Conservation (phyloP, 1,140 invertebrate genomes). For the Triops cancriformis region DNA sequence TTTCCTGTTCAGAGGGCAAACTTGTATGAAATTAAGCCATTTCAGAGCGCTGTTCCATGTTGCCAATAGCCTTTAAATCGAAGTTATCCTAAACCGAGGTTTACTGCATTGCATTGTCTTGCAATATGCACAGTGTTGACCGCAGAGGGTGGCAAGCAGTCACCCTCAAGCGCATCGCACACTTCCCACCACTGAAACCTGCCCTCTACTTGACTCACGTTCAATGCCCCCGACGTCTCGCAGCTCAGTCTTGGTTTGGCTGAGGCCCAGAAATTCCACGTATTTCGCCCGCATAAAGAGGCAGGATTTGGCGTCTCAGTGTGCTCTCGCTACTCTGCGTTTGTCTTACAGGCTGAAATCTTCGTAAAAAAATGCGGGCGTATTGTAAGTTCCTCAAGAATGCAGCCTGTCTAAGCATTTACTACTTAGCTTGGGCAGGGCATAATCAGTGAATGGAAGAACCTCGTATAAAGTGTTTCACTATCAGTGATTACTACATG, state of each 20-base stretch:
- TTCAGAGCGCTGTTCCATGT: too few relatives aligned
- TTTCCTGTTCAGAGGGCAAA: too few relatives aligned
- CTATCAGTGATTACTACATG: neutral
- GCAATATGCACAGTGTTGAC: neutral
- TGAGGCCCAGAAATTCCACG: neutral
- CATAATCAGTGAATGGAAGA: neutral
- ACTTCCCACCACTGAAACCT: neutral
- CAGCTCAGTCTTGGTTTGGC: conserved; percentile 9
- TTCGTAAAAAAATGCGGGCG: too few relatives aligned
- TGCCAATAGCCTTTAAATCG: too few relatives aligned
- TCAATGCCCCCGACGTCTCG: neutral
- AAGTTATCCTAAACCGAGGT: too few relatives aligned
- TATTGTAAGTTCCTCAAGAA: too few relatives aligned
- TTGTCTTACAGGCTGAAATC: too few relatives aligned
- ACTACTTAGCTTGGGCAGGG: too few relatives aligned
- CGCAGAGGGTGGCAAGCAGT: neutral
- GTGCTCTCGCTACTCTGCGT: neutral
- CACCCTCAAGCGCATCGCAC: neutral
- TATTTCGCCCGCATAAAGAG: neutral
- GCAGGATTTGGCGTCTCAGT: neutral
- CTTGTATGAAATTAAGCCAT: too few relatives aligned
- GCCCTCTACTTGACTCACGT: neutral
- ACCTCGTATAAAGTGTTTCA: neutral
- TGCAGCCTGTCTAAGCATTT: too few relatives aligned
- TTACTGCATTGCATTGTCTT: neutral